Evolutionary conservation across 1,140 invertebrate genomes (phyloP), one percentile per base, ranked within the genome.

Genomic region (Papilio aristodemus): DNA sequence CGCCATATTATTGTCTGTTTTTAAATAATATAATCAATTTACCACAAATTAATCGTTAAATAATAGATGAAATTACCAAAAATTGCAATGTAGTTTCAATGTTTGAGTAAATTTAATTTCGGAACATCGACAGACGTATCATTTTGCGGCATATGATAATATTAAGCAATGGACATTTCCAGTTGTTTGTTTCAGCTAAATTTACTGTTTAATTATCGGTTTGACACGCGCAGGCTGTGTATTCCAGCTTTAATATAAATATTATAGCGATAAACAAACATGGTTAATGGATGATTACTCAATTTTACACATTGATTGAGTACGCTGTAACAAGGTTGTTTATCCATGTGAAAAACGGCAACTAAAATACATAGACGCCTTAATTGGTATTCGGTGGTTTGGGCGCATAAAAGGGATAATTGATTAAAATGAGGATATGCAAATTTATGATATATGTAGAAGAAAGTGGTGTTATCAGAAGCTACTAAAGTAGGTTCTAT

Each of bases 181-280:
- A 17, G 17, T 60, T 60, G 32, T 60, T 66, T 66, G 41, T 66
- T 66, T 66, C 22, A 14, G 41, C 22, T 27, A 43, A 64, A 64
- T 66, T 66, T 66, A 46, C 39, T 66, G 63, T 66, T 66, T 32
- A 66, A 66, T 66, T 66, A 46, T 66, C 14, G 41, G 41, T 66
- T 66, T 32, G 41, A 46, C 41, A n/a, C 14, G n/a, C 17, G n/a
- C 41, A 46, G n/a, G 25, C 25, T 17, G 25, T 66, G 19, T 36
- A 66, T 66, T 64, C 50, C 39, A 22, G 63, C n/a, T 25, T 66
- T 66, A 41, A 41, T 64, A 41, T 64, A 43, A 41, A 43, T 60
- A 11, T 60, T 60, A 39, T 37, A 19, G 13, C 14, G 36, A 39
- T 60, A 60, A 10, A 17, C 14, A 60, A 60, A 60, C 17, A 60